Evolutionary conservation across 2,888 invertebrate species (phyloP).

Genomic region (Leptodirus hochenwartii): DNA sequence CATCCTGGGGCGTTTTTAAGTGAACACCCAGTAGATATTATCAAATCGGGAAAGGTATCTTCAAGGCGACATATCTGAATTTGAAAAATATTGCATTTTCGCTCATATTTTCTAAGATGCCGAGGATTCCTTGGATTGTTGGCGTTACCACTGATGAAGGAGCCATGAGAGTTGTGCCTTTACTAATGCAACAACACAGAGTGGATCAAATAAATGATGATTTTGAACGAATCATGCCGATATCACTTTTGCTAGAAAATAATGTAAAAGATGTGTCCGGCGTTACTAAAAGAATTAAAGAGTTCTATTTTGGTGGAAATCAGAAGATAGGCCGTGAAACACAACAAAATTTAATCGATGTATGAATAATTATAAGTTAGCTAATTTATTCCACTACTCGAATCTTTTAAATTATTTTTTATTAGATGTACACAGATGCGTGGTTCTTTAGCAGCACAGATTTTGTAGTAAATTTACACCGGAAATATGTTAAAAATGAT

Average conservation of each 20-base stretch:
- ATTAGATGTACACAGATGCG: constrained; percentile 13
- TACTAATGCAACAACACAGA: no score
- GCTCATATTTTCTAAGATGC: no score
- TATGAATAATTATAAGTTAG: constrained; percentile 17
- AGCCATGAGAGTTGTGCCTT: constrained; percentile 43
- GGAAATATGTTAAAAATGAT: constrained; percentile 13
- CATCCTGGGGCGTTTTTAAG: constrained; percentile 45
- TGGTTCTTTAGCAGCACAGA: constrained; percentile 12
- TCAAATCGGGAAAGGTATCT: constrained; percentile 31
- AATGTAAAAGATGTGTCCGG: constrained; percentile 18
- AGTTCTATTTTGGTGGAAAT: constrained; percentile 30
- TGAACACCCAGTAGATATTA: constrained; percentile 35
- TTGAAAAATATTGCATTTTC: no score
- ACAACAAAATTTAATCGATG: constrained; percentile 24
- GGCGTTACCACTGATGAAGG: constrained; percentile 62
- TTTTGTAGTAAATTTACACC: constrained; percentile 9
- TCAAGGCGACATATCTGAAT: no score
- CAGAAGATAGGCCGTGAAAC: constrained; percentile 22
- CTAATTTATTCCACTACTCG: no score
- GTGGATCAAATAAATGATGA: constrained; percentile 26
- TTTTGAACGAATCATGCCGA: constrained; percentile 26
- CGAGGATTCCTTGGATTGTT: constrained; percentile 48
- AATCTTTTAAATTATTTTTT: no score
- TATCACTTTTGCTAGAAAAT: constrained; percentile 28
- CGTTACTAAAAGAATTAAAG: constrained; percentile 22